Base-by-base conservation (phyloP, 2,797 vertebrate genomes). In the Muraenolepis orangiensis region DNA sequence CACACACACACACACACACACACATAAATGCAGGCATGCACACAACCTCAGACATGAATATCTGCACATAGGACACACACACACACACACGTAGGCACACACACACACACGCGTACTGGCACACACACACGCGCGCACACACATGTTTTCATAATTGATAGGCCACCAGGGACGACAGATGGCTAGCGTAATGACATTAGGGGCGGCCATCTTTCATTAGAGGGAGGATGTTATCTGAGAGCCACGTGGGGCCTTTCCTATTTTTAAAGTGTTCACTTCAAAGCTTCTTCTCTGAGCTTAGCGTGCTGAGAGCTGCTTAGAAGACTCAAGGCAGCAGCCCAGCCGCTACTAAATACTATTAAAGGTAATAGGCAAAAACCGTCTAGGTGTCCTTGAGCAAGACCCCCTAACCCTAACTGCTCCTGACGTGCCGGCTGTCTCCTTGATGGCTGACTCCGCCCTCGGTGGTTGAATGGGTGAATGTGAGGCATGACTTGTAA, bases 191-290 rank as follows among this genome's bases (percentile, higher is more conserved):
- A 78, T 31, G 76, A 80, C 69, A 66, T 77, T 76, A 84, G 82
- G n/a, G n/a, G 82, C 86, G 88, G 75, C 74, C 68, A 77, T 87
- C 80, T 79, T 87, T 90, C 85, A 87, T 84, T 86, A 81, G 79
- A 82, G 73, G 71, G 61, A n/a, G 70, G 72, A 71, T 74, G 64
- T 64, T 69, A 74, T 83, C 71, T 76, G 77, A 70, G 38, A 51
- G 13, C n/a, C 13, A 14, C 26, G 20, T 13, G 71, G 66, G 74
- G 51, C 57, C 23, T 75, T n/a, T 76, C 57, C 70, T 66, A 76
- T 78, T 76, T 78, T 76, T 78, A 42, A 84, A 76, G 61, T 69
- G 76, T 73, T 85, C 84, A 88, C 16, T n/a, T 81, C 29, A n/a
- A 87, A 84, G 81, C 85, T 81, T 38, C 81, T 88, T 82, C 70